These are phyloP conservation scores for Fringilla coelebs DNA, from an alignment of 2,797 vertebrate genomes.

Conservation along the genomic window DNA sequence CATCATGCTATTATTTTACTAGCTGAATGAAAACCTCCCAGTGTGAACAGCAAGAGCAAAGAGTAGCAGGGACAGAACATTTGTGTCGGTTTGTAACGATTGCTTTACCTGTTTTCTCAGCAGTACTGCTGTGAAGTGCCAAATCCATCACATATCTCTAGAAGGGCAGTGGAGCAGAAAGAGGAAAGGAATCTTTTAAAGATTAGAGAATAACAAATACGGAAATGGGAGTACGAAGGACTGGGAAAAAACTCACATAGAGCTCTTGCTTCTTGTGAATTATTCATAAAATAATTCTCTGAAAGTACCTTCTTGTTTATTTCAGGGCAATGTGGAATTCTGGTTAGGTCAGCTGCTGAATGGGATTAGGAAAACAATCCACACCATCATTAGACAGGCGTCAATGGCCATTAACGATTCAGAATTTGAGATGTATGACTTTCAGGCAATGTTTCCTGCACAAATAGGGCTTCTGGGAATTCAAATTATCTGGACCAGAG, in stretches of 20 bases:
- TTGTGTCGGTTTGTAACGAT: not conserved
- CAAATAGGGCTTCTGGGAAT: slow-evolving; percentile 87
- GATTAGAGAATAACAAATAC: not conserved
- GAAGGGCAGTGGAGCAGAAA: not conserved
- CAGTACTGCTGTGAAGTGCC: not conserved
- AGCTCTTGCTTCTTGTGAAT: slow-evolving; percentile 19
- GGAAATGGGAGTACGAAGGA: not conserved
- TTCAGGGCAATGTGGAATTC: slow-evolving; percentile 84
- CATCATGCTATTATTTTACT: not conserved
- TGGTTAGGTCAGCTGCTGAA: slow-evolving; percentile 83
- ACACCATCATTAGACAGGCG: slow-evolving; percentile 80
- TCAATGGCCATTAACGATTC: slow-evolving; percentile 75
- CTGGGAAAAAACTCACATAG: not conserved
- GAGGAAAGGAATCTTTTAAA: not conserved
- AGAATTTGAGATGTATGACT: slow-evolving; percentile 77
- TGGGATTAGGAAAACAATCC: slow-evolving; percentile 81
- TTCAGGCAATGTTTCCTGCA: slow-evolving; percentile 82
- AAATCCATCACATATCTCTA: not conserved
- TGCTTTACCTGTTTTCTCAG: slow-evolving; percentile 11
- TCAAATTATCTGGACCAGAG: slow-evolving; percentile 88
- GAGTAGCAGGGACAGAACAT: not conserved
- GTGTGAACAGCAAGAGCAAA: not conserved
- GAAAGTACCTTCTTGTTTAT: slow-evolving; percentile 37
- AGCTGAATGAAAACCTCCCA: not conserved
- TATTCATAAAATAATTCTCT: slow-evolving; percentile 33